Evolutionary conservation across 2,113 vertebrate genomes (phyloP).

Genomic region (Equus przewalskii): DNA sequence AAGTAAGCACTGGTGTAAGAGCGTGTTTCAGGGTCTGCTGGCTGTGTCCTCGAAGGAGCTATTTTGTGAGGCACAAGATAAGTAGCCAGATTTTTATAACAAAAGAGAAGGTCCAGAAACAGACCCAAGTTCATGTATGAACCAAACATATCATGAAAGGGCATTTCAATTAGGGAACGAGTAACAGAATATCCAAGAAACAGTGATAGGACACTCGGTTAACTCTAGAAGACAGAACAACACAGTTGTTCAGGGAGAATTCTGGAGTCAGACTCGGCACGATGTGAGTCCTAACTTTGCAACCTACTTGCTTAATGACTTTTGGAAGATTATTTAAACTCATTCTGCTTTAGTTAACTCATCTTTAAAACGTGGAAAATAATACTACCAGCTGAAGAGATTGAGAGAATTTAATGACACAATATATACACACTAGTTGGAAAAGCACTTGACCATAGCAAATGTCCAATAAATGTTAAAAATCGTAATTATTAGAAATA

Average conservation of each 20-base stretch:
- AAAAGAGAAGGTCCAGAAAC: neutral
- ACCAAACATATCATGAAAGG: neutral
- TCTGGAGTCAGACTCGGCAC: neutral
- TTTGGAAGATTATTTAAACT: neutral
- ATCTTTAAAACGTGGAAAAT: neutral
- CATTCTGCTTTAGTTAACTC: neutral
- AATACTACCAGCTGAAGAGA: neutral
- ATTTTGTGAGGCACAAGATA: neutral
- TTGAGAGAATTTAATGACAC: neutral
- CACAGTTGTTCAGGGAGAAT: neutral
- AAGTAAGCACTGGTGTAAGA: neutral
- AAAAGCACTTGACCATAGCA: neutral
- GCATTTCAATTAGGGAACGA: neutral
- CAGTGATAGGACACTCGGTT: neutral
- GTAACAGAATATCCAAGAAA: neutral
- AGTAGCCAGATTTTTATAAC: neutral
- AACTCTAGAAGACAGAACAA: neutral
- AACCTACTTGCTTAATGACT: neutral
- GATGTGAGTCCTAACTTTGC: neutral
- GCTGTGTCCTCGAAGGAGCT: fast-evolving
- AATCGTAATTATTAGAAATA: neutral
- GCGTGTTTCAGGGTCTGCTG: fast-evolving
- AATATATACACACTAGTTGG: neutral
- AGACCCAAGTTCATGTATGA: neutral
- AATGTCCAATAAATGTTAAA: neutral